A percentile compares a stretch with the other conserved stretches of the same genome.
Evolutionary conservation across 2,797 vertebrate species (phyloP).

Genomic region (Onychomys arenicola): DNA sequence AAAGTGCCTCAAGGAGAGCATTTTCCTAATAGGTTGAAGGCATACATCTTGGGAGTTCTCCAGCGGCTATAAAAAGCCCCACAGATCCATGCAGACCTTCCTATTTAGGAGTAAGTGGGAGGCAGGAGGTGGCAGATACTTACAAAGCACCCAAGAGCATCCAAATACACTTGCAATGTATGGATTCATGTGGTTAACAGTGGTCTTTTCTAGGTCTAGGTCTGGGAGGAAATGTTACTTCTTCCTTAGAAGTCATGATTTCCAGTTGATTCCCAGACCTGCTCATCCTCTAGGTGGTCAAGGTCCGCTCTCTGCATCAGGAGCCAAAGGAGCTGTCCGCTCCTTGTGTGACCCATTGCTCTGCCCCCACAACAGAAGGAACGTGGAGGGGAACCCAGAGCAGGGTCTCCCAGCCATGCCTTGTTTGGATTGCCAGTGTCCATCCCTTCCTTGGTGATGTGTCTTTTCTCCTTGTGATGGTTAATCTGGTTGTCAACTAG

Average conservation of each 20-base stretch:
- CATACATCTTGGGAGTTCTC: conserved; percentile 35
- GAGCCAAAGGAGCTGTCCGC: not conserved
- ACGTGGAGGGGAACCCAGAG: not conserved
- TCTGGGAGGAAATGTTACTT: not conserved
- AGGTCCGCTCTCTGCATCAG: not conserved
- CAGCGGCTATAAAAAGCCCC: conserved; percentile 9
- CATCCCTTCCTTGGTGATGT: not conserved
- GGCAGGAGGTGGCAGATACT: not conserved
- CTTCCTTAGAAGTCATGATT: not conserved
- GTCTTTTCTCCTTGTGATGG: not conserved
- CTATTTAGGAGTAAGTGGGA: conserved; percentile 42
- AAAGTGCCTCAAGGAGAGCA: not conserved
- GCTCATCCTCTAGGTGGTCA: not conserved
- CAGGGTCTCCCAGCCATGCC: not conserved
- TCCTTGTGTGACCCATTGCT: not conserved
- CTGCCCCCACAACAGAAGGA: not conserved
- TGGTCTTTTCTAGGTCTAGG: not conserved
- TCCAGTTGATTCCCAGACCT: not conserved
- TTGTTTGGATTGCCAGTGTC: no score
- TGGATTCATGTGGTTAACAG: not conserved
- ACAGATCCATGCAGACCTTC: not conserved
- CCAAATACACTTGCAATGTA: not conserved
- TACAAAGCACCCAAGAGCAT: not conserved
- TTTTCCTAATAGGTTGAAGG: conserved; percentile 56
- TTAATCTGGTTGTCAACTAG: not conserved